These are phyloP conservation scores for Sialis fuliginosa DNA, from an alignment of 2,888 invertebrate species.

Conservation along the genomic window DNA sequence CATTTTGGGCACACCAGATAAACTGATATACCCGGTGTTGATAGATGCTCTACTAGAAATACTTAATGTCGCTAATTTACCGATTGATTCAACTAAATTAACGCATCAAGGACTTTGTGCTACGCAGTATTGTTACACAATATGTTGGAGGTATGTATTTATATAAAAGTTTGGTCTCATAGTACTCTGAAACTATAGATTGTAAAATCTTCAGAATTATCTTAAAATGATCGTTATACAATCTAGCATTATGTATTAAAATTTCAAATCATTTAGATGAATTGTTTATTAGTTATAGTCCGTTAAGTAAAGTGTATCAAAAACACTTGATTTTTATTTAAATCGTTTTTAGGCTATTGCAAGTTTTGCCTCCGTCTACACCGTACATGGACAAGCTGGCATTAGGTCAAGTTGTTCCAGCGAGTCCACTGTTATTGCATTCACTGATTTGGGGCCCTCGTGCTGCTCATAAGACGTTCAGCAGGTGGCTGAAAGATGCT, in stretches of 20 bases:
- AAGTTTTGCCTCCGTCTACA: constrained; percentile 78
- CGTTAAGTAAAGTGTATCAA: constrained; percentile 1
- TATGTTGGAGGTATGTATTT: constrained; percentile 53
- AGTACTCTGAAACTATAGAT: no score
- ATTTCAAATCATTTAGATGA: no score
- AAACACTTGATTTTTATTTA: constrained; percentile 7
- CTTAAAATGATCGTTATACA: neutral
- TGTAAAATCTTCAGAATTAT: no score
- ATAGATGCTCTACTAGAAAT: constrained; percentile 75
- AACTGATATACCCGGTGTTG: constrained; percentile 70
- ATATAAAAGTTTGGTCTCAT: no score
- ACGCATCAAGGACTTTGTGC: constrained; percentile 54
- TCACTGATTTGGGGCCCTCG: constrained; percentile 82
- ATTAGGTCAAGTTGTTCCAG: constrained; percentile 43
- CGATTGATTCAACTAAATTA: constrained; percentile 21
- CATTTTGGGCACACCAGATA: constrained; percentile 80
- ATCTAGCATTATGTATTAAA: no score
- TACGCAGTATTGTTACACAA: constrained; percentile 79
- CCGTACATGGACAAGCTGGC: constrained; percentile 68
- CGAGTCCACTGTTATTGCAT: constrained; percentile 56
- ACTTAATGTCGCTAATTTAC: constrained; percentile 59
- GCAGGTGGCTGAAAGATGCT: constrained; percentile 81
- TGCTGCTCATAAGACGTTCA: constrained; percentile 66
- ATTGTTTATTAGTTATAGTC: constrained; percentile 1
- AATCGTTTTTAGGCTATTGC: constrained; percentile 40